Percentiles rank a stretch among this genome's conserved stretches.
These are phyloP conservation scores for Leptosomus discolor DNA, from an alignment of 2,113 vertebrate species.

Conservation along the genomic window DNA sequence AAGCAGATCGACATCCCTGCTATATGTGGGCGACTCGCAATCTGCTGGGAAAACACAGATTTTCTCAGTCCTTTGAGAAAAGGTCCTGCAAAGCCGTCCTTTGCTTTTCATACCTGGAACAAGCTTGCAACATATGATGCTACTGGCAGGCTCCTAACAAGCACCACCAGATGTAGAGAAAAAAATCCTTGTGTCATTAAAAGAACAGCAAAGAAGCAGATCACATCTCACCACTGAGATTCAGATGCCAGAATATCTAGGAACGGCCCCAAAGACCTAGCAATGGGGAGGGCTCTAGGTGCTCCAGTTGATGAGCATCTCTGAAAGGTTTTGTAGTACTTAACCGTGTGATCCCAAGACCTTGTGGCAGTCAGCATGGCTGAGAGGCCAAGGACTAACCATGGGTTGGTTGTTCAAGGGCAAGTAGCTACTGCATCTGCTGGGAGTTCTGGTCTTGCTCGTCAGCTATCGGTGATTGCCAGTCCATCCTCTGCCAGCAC, in stretches of 20 bases:
- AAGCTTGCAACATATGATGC: background rate
- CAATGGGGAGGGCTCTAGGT: background rate
- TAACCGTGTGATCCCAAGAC: background rate
- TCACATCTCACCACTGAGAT: background rate
- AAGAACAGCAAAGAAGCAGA: background rate
- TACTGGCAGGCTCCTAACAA: background rate
- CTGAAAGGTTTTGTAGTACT: background rate
- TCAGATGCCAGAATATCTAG: background rate
- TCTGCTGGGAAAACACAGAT: background rate
- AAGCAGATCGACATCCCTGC: background rate
- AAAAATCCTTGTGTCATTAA: background rate
- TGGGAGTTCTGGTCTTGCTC: background rate
- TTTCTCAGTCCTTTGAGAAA: background rate
- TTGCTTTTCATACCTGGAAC: background rate
- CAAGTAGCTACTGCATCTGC: background rate
- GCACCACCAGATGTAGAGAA: background rate
- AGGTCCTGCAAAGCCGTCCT: background rate
- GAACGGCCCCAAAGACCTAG: background rate
- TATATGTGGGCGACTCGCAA: background rate
- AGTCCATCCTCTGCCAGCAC: background rate
- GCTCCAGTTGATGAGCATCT: background rate
- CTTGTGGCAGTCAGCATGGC: accelerated
- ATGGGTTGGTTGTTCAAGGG: background rate
- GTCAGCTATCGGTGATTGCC: background rate
- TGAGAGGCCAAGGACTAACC: background rate